phyloP scores from a whole-genome alignment of 2,797 vertebrate genomes.

The Malurus splendens region DNA sequence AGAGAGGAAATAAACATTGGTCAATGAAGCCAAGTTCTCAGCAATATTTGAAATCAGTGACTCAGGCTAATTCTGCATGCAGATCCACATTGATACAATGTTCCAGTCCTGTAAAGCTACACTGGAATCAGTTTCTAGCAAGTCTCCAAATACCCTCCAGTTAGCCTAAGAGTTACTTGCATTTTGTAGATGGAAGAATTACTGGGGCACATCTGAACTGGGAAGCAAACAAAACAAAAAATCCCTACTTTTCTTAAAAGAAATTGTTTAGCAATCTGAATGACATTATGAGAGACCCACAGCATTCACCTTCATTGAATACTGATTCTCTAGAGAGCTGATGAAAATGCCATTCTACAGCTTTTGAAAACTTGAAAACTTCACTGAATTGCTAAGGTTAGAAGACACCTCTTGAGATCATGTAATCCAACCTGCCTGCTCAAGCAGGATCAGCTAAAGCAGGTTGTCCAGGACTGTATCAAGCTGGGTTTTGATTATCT shows the following conservation, averaged over 20 bases:
- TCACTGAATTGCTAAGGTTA: neutral
- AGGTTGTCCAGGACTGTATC: neutral
- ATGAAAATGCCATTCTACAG: neutral
- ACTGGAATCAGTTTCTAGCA: neutral
- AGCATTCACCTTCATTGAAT: neutral
- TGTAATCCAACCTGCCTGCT: neutral
- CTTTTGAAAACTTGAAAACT: neutral
- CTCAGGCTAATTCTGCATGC: neutral
- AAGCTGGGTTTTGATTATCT: neutral
- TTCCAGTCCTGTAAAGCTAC: neutral
- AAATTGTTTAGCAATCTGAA: neutral
- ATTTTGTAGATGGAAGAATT: neutral
- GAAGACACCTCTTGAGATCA: neutral
- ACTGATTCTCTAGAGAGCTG: neutral
- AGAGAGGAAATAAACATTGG: neutral
- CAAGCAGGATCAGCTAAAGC: neutral
- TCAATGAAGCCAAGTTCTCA: neutral
- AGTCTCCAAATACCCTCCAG: neutral
- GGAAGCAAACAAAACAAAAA: neutral
- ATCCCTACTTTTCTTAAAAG: neutral
- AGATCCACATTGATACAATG: neutral
- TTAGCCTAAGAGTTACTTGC: neutral
- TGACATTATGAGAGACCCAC: neutral
- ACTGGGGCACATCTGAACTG: neutral
- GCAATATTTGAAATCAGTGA: neutral